phyloP scores from a whole-genome alignment of 2,113 vertebrate genomes.

The Pantherophis guttatus region DNA sequence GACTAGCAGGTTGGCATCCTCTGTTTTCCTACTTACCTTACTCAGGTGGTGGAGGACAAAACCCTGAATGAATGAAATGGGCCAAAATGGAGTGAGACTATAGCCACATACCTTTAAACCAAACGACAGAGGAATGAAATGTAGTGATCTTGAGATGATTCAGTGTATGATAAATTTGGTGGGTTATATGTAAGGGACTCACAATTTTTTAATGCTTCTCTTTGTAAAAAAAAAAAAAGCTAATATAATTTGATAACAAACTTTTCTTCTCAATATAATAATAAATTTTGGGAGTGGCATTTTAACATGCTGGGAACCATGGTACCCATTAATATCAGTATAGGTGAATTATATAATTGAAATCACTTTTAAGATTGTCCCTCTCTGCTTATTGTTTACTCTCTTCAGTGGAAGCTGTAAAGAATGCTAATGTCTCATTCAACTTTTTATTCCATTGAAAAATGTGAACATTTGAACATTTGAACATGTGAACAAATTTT shows the following conservation, averaged over 20 bases:
- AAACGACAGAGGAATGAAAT: not conserved
- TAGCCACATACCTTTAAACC: not conserved
- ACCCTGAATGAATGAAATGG: not conserved
- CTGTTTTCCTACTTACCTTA: not conserved
- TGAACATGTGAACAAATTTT: not conserved
- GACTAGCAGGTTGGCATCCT: not conserved
- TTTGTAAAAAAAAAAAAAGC: not conserved
- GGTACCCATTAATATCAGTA: not conserved
- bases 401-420: not conserved
- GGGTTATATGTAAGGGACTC: not conserved
- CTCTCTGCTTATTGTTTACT: not conserved
- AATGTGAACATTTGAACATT: not conserved
- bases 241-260: not conserved
- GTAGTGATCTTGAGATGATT: not conserved
- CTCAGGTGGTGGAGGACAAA: no score
- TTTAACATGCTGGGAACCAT: not conserved
- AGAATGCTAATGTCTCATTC: not conserved
- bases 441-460: not conserved
- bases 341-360: not conserved
- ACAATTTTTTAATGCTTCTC: not conserved
- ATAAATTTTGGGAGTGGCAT: not conserved
- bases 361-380: not conserved
- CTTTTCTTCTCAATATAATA: not conserved
- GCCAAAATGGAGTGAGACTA: not conserved
- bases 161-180: not conserved